These are phyloP conservation scores for Hippocampus mohnikei DNA, from an alignment of 2,113 vertebrate genomes.

Conservation along the genomic window DNA sequence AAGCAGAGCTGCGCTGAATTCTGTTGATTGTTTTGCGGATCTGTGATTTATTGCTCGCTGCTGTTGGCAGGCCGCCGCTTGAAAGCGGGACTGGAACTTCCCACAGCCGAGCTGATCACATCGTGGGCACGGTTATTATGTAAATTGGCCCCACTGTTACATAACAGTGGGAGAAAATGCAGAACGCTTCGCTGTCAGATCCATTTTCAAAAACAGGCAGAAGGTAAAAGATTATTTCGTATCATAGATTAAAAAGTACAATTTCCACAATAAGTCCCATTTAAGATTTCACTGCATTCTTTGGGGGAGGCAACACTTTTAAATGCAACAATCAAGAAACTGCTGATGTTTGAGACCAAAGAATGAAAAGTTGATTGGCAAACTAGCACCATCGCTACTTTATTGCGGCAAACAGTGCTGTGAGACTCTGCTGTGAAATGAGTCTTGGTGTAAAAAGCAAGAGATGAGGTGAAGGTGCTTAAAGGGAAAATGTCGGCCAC, in stretches of 20 bases:
- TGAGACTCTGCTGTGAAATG: conserved; percentile 23
- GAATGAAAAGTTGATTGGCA: neutral
- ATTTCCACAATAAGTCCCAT: neutral
- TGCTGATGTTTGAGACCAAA: conserved; percentile 11
- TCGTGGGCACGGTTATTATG: neutral
- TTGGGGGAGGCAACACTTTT: neutral
- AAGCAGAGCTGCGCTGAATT: too few relatives aligned
- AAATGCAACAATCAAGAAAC: conserved; percentile 9
- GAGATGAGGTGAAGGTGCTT: conserved; percentile 27
- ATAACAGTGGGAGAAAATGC: neutral
- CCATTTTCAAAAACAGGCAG: neutral
- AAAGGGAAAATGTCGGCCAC: conserved; percentile 27
- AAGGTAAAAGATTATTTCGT: neutral
- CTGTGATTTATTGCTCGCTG: too few relatives aligned
- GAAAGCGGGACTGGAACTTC: too few relatives aligned
- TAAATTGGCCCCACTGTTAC: neutral
- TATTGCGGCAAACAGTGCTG: conserved; percentile 9
- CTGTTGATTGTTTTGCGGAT: too few relatives aligned
- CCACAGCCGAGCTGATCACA: too few relatives aligned
- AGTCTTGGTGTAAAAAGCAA: conserved; percentile 40
- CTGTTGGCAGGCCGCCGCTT: too few relatives aligned
- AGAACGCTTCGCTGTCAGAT: neutral
- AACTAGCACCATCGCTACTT: conserved; percentile 9
- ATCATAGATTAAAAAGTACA: neutral
- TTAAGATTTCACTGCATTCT: neutral